Conservation (phyloP, 2,797 vertebrate species). For the Astyanax mexicanus region DNA sequence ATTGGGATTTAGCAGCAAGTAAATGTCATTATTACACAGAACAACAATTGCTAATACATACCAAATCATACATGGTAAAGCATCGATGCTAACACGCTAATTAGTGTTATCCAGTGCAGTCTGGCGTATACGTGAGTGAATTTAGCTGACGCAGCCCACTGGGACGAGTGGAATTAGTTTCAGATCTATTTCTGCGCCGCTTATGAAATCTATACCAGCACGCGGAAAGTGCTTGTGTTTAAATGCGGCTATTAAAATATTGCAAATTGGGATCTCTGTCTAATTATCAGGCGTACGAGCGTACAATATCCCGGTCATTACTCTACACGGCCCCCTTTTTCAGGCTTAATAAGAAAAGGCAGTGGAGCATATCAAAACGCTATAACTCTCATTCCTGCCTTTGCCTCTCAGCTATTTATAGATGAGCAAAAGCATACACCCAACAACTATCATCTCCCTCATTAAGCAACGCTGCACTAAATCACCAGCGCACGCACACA, state of each 20-base stretch:
- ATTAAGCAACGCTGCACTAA: constrained; percentile 57
- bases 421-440: constrained; percentile 70
- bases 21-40: neutral
- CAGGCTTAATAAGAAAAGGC: constrained; percentile 80
- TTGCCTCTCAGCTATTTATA: constrained; percentile 79
- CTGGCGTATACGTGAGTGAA: neutral
- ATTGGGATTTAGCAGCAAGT: neutral
- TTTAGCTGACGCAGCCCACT: neutral
- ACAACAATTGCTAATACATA: neutral
- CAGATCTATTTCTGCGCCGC: constrained; percentile 13
- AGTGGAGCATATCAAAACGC: constrained; percentile 79
- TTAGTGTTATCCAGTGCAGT: neutral
- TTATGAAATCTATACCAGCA: constrained; percentile 33
- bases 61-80: neutral
- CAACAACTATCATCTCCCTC: constrained; percentile 65
- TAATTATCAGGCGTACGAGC: constrained; percentile 80
- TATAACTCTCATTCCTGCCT: constrained; percentile 78
- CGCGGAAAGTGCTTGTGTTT: constrained; percentile 71
- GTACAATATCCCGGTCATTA: constrained; percentile 84
- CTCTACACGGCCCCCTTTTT: constrained; percentile 67
- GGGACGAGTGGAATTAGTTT: constrained; percentile 18
- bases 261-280: constrained; percentile 77
- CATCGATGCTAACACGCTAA: neutral
- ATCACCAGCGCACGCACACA: constrained; percentile 36
- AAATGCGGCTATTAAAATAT: constrained; percentile 83